These are phyloP conservation scores for Troides oblongomaculatus DNA, from an alignment of 2,888 invertebrate species.

Conservation along the genomic window DNA sequence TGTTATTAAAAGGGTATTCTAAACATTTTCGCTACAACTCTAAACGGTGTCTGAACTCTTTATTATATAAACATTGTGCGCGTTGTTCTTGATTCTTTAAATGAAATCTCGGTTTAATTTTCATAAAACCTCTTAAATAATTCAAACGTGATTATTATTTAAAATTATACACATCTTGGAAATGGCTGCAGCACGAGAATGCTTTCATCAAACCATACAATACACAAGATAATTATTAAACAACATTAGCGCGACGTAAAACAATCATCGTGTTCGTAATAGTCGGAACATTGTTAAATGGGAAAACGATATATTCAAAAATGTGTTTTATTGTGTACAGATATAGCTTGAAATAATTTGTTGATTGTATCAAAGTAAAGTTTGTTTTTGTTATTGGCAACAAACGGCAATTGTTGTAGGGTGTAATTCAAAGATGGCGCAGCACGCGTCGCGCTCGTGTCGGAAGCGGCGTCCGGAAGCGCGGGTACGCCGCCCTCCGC, in stretches of 20 bases:
- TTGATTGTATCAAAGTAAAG: conserved; percentile 31
- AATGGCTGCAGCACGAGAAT: conserved; percentile 54
- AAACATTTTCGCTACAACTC: too few species aligned
- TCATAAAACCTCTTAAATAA: background rate
- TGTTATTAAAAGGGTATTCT: too few species aligned
- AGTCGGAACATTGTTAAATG: conserved; percentile 26
- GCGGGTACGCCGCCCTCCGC: conserved; percentile 63
- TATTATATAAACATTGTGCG: too few species aligned
- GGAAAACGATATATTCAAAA: conserved; percentile 32
- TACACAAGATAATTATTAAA: conserved; percentile 72
- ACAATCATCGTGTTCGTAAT: conserved; percentile 52
- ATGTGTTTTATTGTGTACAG: background rate
- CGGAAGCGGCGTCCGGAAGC: conserved; percentile 70
- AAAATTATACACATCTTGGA: conserved; percentile 59
- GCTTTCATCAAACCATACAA: conserved; percentile 58
- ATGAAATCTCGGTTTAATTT: background rate
- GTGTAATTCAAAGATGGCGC: conserved; percentile 73
- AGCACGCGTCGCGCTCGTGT: conserved; percentile 73
- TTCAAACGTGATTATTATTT: conserved; percentile 50
- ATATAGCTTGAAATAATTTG: conserved; percentile 37
- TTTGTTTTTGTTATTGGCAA: conserved; percentile 57
- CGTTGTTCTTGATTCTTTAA: background rate
- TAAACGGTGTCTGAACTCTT: too few species aligned
- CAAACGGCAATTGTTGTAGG: conserved; percentile 63
- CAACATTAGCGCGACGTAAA: conserved; percentile 70